Conservation (phyloP, 2,888 invertebrate species). For the Notodonta ziczac region DNA sequence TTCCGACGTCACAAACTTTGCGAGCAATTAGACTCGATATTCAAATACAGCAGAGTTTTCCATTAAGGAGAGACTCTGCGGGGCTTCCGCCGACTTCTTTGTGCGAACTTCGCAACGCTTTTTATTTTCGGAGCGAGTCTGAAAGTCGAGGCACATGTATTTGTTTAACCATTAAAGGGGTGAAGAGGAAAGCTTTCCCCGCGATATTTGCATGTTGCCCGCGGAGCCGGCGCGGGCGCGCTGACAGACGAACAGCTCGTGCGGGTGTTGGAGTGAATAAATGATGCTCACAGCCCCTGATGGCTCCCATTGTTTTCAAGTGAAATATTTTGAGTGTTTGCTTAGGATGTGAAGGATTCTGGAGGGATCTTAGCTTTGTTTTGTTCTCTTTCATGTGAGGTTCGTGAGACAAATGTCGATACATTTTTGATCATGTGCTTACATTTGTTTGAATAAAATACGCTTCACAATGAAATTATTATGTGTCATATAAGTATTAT, state of each 20-base stretch:
- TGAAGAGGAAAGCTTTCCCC: slow-evolving; percentile 55
- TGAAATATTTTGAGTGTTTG: slow-evolving; percentile 44
- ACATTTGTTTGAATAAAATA: slow-evolving; percentile 9
- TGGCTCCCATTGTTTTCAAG: slow-evolving; percentile 44
- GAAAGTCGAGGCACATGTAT: slow-evolving; percentile 55
- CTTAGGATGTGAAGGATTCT: slow-evolving; percentile 39
- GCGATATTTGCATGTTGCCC: slow-evolving; percentile 69
- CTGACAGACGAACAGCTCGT: slow-evolving; percentile 43
- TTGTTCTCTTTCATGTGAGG: slow-evolving; percentile 37
- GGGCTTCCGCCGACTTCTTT: slow-evolving; percentile 34
- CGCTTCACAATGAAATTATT: no score
- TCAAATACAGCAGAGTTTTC: slow-evolving; percentile 51
- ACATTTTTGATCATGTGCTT: slow-evolving; percentile 28
- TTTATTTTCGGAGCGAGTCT: slow-evolving; percentile 43
- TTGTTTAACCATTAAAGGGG: slow-evolving; percentile 69
- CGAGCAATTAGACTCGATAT: slow-evolving; percentile 51
- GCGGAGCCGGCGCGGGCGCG: slow-evolving; percentile 44
- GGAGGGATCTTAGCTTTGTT: slow-evolving; percentile 33
- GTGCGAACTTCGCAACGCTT: slow-evolving; percentile 35
- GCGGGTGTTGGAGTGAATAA: slow-evolving; percentile 44
- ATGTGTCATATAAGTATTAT: no score
- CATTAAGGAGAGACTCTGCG: slow-evolving; percentile 42
- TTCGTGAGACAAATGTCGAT: slow-evolving; percentile 30
- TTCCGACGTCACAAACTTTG: slow-evolving; percentile 39
- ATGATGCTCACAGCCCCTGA: slow-evolving; percentile 43